A percentile compares a stretch with the other conserved stretches of the same genome.
Evolutionary conservation across 2,113 vertebrate genomes (phyloP).

Genomic region (Cyprinus carpio): DNA sequence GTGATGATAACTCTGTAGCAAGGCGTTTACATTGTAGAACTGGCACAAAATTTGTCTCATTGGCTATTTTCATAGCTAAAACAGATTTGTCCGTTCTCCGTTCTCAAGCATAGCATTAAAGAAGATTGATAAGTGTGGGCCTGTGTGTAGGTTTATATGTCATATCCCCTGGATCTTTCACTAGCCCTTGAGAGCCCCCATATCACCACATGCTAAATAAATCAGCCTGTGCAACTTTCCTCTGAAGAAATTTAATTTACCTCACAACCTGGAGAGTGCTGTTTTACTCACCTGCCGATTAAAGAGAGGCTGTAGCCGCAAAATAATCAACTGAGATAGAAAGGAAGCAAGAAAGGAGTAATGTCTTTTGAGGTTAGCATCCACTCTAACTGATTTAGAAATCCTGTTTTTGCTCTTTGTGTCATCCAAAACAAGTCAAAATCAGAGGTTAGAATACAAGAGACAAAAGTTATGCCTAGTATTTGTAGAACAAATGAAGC

Average conservation of each 20-base stretch:
- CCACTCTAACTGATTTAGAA: slow-evolving; percentile 1
- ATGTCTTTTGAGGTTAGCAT: not conserved
- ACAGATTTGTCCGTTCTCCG: slow-evolving; percentile 47
- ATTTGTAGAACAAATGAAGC: slow-evolving; percentile 24
- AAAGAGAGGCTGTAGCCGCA: slow-evolving; percentile 15
- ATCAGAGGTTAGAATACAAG: slow-evolving; percentile 3
- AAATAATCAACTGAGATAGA: slow-evolving; percentile 24
- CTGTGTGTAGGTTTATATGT: slow-evolving; percentile 65
- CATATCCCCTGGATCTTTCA: slow-evolving; percentile 68
- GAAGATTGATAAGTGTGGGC: slow-evolving; percentile 67
- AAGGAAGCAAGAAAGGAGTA: not conserved
- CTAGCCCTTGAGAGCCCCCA: slow-evolving; percentile 58
- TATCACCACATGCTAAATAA: slow-evolving; percentile 71
- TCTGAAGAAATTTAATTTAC: slow-evolving; percentile 71
- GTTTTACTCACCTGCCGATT: slow-evolving; percentile 60
- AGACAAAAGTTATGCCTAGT: not conserved
- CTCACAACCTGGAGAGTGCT: slow-evolving; percentile 57
- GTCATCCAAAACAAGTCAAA: not conserved
- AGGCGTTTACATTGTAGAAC: not conserved
- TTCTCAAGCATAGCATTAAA: slow-evolving; percentile 64
- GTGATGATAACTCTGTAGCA: slow-evolving; percentile 1
- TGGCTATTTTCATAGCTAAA: slow-evolving; percentile 49
- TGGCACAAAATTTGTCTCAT: slow-evolving; percentile 45
- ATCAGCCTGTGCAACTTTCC: slow-evolving; percentile 64
- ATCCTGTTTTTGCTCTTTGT: not conserved